phyloP scores from a whole-genome alignment of 2,888 invertebrate species.

The Heliconius erato region DNA sequence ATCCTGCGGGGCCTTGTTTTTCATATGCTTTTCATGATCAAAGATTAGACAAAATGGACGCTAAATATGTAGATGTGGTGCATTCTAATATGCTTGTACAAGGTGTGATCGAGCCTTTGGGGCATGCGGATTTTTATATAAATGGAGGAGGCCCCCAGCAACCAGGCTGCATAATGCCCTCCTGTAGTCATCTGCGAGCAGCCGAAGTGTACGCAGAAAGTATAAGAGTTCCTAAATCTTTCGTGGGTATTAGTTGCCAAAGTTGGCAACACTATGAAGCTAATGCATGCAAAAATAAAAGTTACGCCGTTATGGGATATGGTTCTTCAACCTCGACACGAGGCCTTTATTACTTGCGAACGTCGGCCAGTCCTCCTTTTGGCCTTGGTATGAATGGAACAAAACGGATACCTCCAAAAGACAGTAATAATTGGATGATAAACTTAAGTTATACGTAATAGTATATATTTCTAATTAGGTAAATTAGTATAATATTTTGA shows the following conservation, averaged over 20 bases:
- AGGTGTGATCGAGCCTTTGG: constrained; percentile 85
- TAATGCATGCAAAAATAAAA: constrained; percentile 70
- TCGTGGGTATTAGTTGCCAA: constrained; percentile 72
- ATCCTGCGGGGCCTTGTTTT: constrained; percentile 83
- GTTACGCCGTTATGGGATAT: constrained; percentile 76
- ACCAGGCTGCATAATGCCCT: constrained; percentile 87
- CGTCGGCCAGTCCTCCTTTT: constrained; percentile 70
- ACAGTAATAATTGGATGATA: constrained; percentile 49
- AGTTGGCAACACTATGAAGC: constrained; percentile 76
- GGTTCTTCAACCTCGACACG: constrained; percentile 76
- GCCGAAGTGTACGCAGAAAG: constrained; percentile 79
- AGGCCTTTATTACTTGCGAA: constrained; percentile 79
- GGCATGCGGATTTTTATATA: constrained; percentile 91
- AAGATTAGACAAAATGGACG: constrained; percentile 77
- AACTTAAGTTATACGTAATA: constrained; percentile 42
- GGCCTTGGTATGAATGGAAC: constrained; percentile 79
- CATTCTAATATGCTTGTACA: constrained; percentile 81
- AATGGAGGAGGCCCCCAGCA: constrained; percentile 90
- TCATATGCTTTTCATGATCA: constrained; percentile 76
- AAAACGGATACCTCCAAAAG: constrained; percentile 55
- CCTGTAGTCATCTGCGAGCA: constrained; percentile 81
- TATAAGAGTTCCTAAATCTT: constrained; percentile 72
- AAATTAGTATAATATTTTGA: constrained; percentile 16
- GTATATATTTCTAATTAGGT: constrained; percentile 4
- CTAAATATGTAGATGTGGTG: constrained; percentile 78